Evolutionary conservation across 2,113 vertebrate genomes (phyloP).

Genomic region (Clarias gariepinus): DNA sequence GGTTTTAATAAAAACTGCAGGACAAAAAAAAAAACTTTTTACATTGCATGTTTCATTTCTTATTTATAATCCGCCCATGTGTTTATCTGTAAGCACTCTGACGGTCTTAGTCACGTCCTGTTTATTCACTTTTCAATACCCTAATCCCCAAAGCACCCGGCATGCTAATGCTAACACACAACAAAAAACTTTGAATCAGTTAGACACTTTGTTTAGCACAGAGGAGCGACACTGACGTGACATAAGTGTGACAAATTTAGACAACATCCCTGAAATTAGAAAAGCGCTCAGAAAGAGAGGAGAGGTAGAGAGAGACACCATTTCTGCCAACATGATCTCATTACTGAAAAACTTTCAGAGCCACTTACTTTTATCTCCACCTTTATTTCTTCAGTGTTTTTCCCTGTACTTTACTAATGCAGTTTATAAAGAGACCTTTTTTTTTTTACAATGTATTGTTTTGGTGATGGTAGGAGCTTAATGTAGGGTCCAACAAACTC

Average conservation of each 20-base stretch:
- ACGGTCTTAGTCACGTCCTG: neutral
- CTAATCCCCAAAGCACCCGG: conserved; percentile 15
- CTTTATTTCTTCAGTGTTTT: neutral
- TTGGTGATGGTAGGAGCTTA: neutral
- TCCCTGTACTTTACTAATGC: neutral
- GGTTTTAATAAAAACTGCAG: neutral
- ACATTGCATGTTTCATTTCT: neutral
- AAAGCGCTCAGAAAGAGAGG: neutral
- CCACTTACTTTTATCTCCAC: neutral
- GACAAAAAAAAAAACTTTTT: neutral
- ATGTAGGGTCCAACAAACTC: too few species aligned
- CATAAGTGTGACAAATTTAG: neutral
- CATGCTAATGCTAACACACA: conserved; percentile 14
- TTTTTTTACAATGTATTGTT: neutral
- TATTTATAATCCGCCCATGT: neutral
- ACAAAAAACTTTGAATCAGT: neutral
- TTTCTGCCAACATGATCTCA: neutral
- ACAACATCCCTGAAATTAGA: neutral
- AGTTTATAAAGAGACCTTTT: neutral
- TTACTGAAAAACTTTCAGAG: neutral
- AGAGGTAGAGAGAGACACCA: neutral
- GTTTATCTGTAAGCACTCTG: neutral
- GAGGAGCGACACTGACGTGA: neutral
- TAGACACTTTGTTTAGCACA: neutral
- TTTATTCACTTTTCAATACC: neutral